Evolutionary conservation across 2,888 invertebrate species (phyloP).

Genomic region (Drosophila yooni): DNA sequence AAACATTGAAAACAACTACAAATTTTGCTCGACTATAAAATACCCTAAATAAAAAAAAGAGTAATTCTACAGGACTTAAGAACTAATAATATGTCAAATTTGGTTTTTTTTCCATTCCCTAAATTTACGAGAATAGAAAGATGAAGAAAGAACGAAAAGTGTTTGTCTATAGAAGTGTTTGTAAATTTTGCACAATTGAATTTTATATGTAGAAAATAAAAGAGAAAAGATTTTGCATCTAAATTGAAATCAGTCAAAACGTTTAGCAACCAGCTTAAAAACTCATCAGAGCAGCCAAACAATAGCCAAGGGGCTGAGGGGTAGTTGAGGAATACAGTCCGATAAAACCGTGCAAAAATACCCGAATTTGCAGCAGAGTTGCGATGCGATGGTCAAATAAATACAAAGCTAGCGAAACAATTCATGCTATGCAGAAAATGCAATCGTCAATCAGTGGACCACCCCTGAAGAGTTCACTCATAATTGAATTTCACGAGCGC

Average conservation of each 20-base stretch:
- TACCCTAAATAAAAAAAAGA: slow-evolving; percentile 1
- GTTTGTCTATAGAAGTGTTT: neutral
- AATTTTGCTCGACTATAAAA: neutral
- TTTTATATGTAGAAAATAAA: neutral
- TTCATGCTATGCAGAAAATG: slow-evolving; percentile 44
- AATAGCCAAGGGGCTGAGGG: slow-evolving; percentile 16
- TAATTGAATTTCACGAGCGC: slow-evolving; percentile 81
- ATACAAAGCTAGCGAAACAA: slow-evolving; percentile 40
- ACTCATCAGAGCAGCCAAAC: slow-evolving; percentile 66
- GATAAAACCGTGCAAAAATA: slow-evolving; percentile 26
- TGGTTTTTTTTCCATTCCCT: too few species aligned
- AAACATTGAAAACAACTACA: neutral
- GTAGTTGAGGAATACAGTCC: slow-evolving; percentile 25
- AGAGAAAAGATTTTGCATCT: slow-evolving; percentile 47
- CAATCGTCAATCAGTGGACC: slow-evolving; percentile 65
- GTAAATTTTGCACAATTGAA: neutral
- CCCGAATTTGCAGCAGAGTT: slow-evolving; percentile 49
- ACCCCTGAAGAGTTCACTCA: slow-evolving; percentile 46
- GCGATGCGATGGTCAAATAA: slow-evolving; percentile 55
- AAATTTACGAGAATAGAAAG: neutral
- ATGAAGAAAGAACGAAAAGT: neutral
- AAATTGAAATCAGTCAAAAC: slow-evolving; percentile 73
- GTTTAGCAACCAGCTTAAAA: slow-evolving; percentile 75
- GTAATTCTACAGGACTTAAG: neutral
- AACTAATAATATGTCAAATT: neutral